Percentiles rank a stretch among this genome's conserved stretches.
phyloP scores from a whole-genome alignment of 2,888 invertebrate genomes.

The Hypselothyrea guttata region DNA sequence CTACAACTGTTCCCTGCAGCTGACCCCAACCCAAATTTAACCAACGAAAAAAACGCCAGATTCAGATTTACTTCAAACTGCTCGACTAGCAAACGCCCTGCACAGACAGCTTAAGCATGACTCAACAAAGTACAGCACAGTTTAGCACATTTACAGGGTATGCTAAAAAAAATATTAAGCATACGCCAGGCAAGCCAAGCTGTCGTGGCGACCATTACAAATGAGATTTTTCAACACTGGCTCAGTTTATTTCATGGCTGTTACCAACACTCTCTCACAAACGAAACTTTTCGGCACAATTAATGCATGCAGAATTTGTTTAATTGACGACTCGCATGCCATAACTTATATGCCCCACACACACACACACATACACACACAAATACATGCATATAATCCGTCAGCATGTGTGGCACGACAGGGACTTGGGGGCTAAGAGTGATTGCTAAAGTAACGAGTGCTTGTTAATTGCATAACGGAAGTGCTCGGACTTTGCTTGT shows the following conservation, averaged over 20 bases:
- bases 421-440: too few relatives aligned
- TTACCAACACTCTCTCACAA: conserved; percentile 11
- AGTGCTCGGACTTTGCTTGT: conserved; percentile 22
- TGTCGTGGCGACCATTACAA: conserved; percentile 50
- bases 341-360: conserved; percentile 46
- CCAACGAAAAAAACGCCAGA: too few relatives aligned
- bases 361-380: conserved; percentile 13
- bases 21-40: neutral
- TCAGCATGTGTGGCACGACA: neutral
- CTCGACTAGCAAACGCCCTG: too few relatives aligned
- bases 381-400: neutral
- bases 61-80: neutral
- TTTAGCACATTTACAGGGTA: neutral
- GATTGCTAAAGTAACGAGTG: conserved; percentile 17
- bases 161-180: conserved; percentile 47
- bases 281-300: conserved; percentile 65
- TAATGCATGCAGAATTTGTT: conserved; percentile 74
- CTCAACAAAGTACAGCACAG: too few relatives aligned
- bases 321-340: conserved; percentile 74
- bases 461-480: conserved; percentile 51
- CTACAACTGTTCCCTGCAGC: conserved; percentile 49
- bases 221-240: conserved; percentile 46
- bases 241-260: conserved; percentile 22
- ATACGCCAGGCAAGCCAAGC: conserved; percentile 41
- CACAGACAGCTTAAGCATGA: too few relatives aligned